Evolutionary conservation across 2,888 invertebrate genomes (phyloP).

Genomic region (Periphyllus acericola): DNA sequence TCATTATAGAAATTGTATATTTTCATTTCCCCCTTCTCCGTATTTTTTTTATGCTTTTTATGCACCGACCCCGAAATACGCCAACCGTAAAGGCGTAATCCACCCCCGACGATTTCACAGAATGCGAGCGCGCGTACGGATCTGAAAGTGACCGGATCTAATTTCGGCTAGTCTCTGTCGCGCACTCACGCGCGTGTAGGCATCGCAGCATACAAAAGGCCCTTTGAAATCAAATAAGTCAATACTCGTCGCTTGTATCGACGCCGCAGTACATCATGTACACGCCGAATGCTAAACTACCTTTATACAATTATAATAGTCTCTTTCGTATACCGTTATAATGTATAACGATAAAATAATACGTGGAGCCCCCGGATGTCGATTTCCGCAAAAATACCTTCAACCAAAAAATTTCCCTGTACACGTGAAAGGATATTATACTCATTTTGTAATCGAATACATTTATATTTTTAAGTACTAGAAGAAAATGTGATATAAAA

Average conservation of each 20-base stretch:
- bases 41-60: neutral
- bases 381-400: no score
- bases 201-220: conserved; percentile 7
- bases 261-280: neutral
- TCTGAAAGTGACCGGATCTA: conserved; percentile 23
- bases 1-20: neutral
- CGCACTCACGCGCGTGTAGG: neutral
- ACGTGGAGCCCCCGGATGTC: no score
- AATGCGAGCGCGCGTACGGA: neutral
- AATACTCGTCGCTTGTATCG: neutral
- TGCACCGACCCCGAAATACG: neutral
- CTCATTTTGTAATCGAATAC: no score
- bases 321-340: no score
- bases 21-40: neutral
- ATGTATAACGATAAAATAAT: no score
- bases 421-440: no score
- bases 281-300: neutral
- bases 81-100: conserved; percentile 24
- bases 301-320: no score
- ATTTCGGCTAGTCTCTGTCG: neutral
- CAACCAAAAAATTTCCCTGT: no score
- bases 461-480: no score
- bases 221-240: conserved; percentile 6
- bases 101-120: neutral
- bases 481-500: no score